Evolutionary conservation across 2,113 vertebrate genomes (phyloP).

Genomic region (Megaceryle torquata): DNA sequence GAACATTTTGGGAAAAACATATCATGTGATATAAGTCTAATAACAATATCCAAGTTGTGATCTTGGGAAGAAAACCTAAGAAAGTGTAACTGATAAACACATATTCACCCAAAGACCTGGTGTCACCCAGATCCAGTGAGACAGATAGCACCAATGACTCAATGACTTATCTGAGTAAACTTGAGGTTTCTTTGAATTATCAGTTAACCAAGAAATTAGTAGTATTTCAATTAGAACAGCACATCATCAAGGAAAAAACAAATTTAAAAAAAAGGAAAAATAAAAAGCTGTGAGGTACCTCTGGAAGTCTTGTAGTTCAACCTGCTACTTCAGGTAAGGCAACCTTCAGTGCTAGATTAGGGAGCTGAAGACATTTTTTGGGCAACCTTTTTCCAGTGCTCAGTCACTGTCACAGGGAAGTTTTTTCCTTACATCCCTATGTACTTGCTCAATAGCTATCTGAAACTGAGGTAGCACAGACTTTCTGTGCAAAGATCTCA

Average conservation of each 20-base stretch:
- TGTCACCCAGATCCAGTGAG: neutral
- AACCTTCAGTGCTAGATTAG: neutral
- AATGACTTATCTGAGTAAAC: neutral
- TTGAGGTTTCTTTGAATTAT: neutral
- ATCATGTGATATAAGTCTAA: neutral
- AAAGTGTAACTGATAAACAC: neutral
- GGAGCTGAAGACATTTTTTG: neutral
- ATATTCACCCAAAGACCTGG: neutral
- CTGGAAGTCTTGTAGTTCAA: neutral
- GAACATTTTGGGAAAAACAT: neutral
- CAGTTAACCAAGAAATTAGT: neutral
- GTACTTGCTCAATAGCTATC: neutral
- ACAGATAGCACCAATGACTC: neutral
- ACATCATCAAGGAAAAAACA: neutral
- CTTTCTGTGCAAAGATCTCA: neutral
- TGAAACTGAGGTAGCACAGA: rapidly evolving
- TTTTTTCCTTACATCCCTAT: neutral
- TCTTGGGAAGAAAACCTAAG: neutral
- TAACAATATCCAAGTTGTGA: neutral
- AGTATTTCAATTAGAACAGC: neutral
- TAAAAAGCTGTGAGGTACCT: neutral
- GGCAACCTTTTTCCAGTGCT: neutral
- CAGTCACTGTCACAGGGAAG: neutral
- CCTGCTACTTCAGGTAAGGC: neutral
- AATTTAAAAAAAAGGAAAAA: too few relatives aligned